Percentiles rank a stretch among this genome's conserved stretches.
Evolutionary conservation across 2,888 invertebrate genomes (phyloP).

Genomic region (Drosophila suboccidentalis): DNA sequence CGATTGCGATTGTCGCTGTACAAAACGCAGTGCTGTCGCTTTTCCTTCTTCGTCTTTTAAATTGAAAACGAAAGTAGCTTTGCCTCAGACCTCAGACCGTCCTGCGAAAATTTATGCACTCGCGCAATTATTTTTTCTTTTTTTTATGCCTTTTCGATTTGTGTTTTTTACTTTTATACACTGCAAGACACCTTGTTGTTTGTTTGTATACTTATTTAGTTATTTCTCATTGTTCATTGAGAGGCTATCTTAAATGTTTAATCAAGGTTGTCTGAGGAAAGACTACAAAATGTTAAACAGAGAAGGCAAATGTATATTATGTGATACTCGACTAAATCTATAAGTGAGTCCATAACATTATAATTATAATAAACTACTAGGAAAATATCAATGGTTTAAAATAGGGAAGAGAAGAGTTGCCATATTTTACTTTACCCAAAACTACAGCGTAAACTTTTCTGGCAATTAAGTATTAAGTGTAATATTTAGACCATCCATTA

Average conservation of each 20-base stretch:
- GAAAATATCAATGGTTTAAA: not conserved
- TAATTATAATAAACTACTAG: not conserved
- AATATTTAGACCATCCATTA: too few relatives aligned
- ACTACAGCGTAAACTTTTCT: not conserved
- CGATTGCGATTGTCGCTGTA: constrained; percentile 50
- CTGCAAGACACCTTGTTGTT: constrained; percentile 55
- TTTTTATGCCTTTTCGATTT: constrained; percentile 5
- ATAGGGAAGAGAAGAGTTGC: not conserved
- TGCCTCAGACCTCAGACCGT: constrained; percentile 39
- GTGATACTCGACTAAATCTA: not conserved
- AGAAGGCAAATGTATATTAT: not conserved
- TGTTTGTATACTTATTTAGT: constrained; percentile 10
- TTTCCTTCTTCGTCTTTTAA: constrained; percentile 52
- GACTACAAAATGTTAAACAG: constrained; percentile 2
- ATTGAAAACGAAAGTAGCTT: constrained; percentile 81
- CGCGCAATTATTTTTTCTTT: constrained; percentile 70
- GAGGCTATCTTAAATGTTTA: constrained; percentile 31
- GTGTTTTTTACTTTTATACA: constrained; percentile 34
- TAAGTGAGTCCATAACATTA: not conserved
- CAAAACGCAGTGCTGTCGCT: constrained; percentile 52
- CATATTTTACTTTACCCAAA: not conserved
- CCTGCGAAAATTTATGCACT: constrained; percentile 75
- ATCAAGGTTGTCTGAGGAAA: constrained; percentile 31
- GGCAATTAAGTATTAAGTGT: not conserved
- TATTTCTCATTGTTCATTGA: constrained; percentile 9